Percentiles rank a stretch among this genome's conserved stretches.
Evolutionary conservation across 2,113 vertebrate species (phyloP).

Genomic region (Stomatorhinus ivindoensis): DNA sequence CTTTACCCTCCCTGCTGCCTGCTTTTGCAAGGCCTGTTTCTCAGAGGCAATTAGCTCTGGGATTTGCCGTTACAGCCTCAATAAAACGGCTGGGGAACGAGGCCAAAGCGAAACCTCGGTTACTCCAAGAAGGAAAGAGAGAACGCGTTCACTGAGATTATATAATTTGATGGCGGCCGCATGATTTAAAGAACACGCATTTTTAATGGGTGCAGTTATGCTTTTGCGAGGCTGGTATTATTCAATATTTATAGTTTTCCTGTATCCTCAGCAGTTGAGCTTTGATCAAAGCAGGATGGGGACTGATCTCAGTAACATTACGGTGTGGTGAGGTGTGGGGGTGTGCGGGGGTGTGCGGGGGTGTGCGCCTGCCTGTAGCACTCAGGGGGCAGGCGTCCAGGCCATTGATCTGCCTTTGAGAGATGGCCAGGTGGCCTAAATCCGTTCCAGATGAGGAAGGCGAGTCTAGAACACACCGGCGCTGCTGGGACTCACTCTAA

Average conservation of each 20-base stretch:
- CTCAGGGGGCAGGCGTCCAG: not conserved
- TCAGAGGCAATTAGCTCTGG: conserved; percentile 6
- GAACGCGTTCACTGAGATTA: not conserved
- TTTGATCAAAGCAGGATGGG: not conserved
- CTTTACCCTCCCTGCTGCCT: not conserved
- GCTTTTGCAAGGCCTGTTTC: not conserved
- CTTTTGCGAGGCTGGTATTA: not conserved
- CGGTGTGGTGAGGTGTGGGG: not conserved
- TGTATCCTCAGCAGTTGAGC: not conserved
- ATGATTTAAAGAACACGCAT: not conserved
- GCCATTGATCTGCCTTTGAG: not conserved
- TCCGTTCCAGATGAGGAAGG: conserved; percentile 20
- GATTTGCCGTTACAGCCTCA: conserved; percentile 7
- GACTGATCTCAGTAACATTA: not conserved
- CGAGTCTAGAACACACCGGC: not conserved
- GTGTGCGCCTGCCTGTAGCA: not conserved
- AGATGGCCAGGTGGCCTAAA: conserved; percentile 23
- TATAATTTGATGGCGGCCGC: not conserved
- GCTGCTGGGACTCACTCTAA: not conserved
- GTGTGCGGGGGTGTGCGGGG: not conserved
- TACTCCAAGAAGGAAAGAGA: not conserved
- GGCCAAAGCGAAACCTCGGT: not conserved
- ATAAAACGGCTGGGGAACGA: not conserved
- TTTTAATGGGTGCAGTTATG: not conserved
- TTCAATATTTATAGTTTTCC: not conserved